Evolutionary conservation across 2,888 invertebrate genomes (phyloP), one percentile per base, ranked within the genome.

Genomic region (Netelia inedita): DNA sequence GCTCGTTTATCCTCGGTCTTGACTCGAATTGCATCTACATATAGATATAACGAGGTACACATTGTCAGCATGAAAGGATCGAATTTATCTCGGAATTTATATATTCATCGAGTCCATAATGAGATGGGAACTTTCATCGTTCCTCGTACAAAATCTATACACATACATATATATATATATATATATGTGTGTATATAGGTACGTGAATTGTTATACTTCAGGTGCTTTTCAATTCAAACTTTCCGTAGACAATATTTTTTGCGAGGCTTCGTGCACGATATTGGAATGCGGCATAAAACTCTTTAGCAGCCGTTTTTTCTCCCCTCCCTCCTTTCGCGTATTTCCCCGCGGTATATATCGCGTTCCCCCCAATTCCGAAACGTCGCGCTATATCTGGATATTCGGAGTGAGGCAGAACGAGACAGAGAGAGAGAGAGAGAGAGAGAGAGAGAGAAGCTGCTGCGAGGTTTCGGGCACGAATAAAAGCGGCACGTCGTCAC

Each of bases 221-320:
- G 55, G 46, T 69, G 75, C 53, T 63, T 83, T 72, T 80, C 75
- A 71, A 79, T 71, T 75, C 65, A 76, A 76, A 80, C 76, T 84
- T 84, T 76, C n/a, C 28, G 14, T 50, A 23, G 79, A 63, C 69
- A 75, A 71, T 71, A 76, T 74, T 79, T 71, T 76, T 71, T 72
- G 53, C 65, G 72, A 68, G 72, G 76, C 76, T 80, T 84, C 80
- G 61, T 68, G 83, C 75, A 50, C 72, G 66, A 53, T 80, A 84
- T 79, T 75, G 75, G 79, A 83, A 83, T 83, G 65, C 82, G 59
- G 76, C 53, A 55, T 43, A 68, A 68, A 83, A 78, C 61, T 73
- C 79, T 53, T 73, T 73, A 50, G 43, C 55, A n/a, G 35, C 65
- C 28, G 87, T 87, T 87, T 83, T 86, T 82, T 73, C 72, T 69